Base-by-base conservation (phyloP, 2,113 vertebrate genomes). In the Notarius lentiginosus region DNA sequence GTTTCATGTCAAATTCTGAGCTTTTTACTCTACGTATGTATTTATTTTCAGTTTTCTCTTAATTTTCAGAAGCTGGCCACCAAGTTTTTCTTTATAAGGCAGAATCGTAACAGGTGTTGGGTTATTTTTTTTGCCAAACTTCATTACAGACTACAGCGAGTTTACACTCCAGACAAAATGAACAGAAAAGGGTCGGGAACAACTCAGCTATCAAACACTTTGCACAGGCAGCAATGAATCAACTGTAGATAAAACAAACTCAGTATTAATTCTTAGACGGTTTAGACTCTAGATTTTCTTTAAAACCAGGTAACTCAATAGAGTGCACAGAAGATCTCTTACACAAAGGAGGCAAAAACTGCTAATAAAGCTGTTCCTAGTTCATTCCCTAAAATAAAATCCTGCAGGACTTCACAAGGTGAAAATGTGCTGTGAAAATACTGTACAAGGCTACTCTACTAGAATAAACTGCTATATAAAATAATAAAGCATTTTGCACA, bases 1-100 rank as follows among this genome's bases (percentile, higher is more conserved):
- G 1, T 30, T 34, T 56, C 22, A 20, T 56, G 7, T 51, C 12
- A 53, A 55, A 55, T 77, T 65, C 11, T 61, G 34, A 27, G 2
- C 2, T 72, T 72, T 55, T 14, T 56, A 56, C 30, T 63, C 10
- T 53, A 27, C 14, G 27, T 20, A 1, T 63, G 0, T 27, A 14
- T 60, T 70, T 75, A 61, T 14, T 56, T 24, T 66, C 1, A n/a
- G 20, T 47, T 41, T 63, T 49, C 17, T 14, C 18, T 61, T 60
- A 5, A 60, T 86, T 76, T 87, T 66, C 7, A 76, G 70, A 61
- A 60, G 53, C 66, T 73, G 79, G n/a, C 17, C 70, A 34, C 51
- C 15, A 12, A 17, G 12, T n/a, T n/a, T 24, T 58, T 63, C 7
- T 9, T 41, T 27, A 41, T 10, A 12, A 58, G 10, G 17, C 9